These are phyloP conservation scores for Drosophila prostipennis DNA, from an alignment of 2,888 invertebrate species.

Conservation along the genomic window DNA sequence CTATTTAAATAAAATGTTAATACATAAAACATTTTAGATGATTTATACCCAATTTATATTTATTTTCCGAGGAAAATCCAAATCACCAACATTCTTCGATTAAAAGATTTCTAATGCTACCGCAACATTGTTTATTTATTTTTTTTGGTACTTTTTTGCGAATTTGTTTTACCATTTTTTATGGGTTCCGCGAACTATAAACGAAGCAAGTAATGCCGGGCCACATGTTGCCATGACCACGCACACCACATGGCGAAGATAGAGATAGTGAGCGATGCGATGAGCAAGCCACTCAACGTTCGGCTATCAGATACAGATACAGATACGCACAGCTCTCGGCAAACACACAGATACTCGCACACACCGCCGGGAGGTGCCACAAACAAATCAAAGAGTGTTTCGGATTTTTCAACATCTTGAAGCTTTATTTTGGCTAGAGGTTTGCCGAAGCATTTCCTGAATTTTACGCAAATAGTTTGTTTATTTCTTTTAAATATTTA, in stretches of 20 bases:
- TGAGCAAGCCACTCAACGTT: slow-evolving; percentile 18
- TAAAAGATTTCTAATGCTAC: neutral
- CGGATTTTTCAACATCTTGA: no score
- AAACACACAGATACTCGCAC: slow-evolving; percentile 1
- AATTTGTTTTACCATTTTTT: neutral
- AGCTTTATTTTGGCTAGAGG: neutral
- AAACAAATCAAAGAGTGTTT: slow-evolving; percentile 19
- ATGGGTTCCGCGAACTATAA: slow-evolving; percentile 31
- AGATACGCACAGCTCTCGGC: neutral
- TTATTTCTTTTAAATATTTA: no score
- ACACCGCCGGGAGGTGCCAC: slow-evolving; percentile 2
- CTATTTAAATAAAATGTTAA: no score
- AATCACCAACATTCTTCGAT: neutral
- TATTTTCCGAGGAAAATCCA: neutral
- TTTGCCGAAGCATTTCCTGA: neutral
- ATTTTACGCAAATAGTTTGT: neutral
- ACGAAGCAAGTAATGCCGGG: slow-evolving; percentile 22
- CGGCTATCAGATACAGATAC: slow-evolving; percentile 24
- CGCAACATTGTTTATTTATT: neutral
- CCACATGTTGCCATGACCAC: slow-evolving; percentile 37
- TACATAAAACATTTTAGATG: no score
- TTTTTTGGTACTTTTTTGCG: neutral
- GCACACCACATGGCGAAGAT: slow-evolving; percentile 14
- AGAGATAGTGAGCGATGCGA: slow-evolving; percentile 12
- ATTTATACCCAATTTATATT: neutral